A percentile compares a stretch with the other conserved stretches of the same genome.
Conservation (phyloP, 2,113 vertebrate genomes). For the Lampris incognitus region DNA sequence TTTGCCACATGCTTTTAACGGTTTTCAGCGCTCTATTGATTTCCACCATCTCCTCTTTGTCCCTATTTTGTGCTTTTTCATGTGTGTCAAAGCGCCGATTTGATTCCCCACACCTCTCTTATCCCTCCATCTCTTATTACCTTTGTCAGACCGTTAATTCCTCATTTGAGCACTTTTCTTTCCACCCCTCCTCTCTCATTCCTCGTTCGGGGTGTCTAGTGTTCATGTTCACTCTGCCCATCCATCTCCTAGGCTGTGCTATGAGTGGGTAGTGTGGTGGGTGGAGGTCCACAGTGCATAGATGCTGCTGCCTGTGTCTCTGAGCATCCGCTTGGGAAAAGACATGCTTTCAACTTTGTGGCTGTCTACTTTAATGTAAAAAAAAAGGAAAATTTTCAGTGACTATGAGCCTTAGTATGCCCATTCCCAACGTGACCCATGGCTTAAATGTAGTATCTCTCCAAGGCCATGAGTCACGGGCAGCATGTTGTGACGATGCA, state of each 20-base stretch:
- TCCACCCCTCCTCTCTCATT: conserved; percentile 26
- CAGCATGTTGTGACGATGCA: conserved; percentile 30
- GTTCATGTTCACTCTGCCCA: background rate
- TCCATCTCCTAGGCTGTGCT: conserved; percentile 32
- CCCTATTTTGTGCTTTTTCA: conserved; percentile 35
- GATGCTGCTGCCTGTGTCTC: conserved; percentile 53
- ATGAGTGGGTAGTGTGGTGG: conserved; percentile 46
- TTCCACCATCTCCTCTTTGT: conserved; percentile 49
- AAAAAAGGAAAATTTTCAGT: background rate
- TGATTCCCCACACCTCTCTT: conserved; percentile 38
- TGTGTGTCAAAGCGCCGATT: conserved; percentile 57
- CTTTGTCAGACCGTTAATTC: conserved; percentile 45
- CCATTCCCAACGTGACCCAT: conserved; percentile 1
- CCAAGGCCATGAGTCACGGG: conserved; percentile 15
- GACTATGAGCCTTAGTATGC: background rate
- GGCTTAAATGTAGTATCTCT: conserved; percentile 3
- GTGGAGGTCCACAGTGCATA: conserved; percentile 46
- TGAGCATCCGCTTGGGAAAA: conserved; percentile 62
- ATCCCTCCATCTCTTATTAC: conserved; percentile 14
- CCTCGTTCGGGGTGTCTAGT: background rate
- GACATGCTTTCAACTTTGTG: conserved; percentile 77
- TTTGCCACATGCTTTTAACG: conserved; percentile 61
- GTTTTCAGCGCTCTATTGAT: conserved; percentile 68
- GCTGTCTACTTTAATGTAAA: conserved; percentile 41
- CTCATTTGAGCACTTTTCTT: conserved; percentile 52